A percentile compares a stretch with the other conserved stretches of the same genome.
Conservation (phyloP, 2,797 vertebrate genomes). For the Gymnopithys bicolor region DNA sequence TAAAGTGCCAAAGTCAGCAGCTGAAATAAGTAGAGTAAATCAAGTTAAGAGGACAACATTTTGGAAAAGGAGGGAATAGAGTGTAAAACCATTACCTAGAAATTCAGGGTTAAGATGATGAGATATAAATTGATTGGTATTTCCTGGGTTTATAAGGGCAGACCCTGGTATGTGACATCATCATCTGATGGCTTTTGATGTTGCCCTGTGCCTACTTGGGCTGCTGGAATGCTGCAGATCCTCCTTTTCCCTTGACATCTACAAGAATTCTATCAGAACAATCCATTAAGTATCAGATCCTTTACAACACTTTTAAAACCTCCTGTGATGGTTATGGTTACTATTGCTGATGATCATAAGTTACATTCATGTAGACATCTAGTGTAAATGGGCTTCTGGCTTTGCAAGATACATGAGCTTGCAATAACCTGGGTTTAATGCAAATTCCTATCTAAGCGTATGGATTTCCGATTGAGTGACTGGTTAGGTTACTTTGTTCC, state of each 20-base stretch:
- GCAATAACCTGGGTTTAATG: neutral
- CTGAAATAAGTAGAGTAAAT: constrained; percentile 77
- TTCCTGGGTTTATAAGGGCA: constrained; percentile 65
- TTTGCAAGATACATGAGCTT: neutral
- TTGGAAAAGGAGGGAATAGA: constrained; percentile 60
- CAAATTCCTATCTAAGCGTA: neutral
- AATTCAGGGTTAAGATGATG: constrained; percentile 64
- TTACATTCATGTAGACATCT: neutral
- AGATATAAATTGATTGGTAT: constrained; percentile 73
- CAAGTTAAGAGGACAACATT: constrained; percentile 77
- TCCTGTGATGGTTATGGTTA: neutral
- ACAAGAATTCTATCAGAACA: neutral
- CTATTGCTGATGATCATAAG: neutral
- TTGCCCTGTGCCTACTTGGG: neutral
- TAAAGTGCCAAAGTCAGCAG: constrained; percentile 79
- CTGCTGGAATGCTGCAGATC: neutral
- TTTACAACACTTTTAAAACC: neutral
- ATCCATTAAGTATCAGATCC: neutral
- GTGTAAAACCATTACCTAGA: constrained; percentile 60
- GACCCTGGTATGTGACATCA: constrained; percentile 38
- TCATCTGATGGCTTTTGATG: neutral
- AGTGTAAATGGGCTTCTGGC: neutral
- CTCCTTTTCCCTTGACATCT: neutral
- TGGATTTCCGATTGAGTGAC: neutral
- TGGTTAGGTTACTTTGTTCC: neutral